Evolutionary conservation across 2,797 vertebrate genomes (phyloP).

Genomic region (Galago senegalensis): DNA sequence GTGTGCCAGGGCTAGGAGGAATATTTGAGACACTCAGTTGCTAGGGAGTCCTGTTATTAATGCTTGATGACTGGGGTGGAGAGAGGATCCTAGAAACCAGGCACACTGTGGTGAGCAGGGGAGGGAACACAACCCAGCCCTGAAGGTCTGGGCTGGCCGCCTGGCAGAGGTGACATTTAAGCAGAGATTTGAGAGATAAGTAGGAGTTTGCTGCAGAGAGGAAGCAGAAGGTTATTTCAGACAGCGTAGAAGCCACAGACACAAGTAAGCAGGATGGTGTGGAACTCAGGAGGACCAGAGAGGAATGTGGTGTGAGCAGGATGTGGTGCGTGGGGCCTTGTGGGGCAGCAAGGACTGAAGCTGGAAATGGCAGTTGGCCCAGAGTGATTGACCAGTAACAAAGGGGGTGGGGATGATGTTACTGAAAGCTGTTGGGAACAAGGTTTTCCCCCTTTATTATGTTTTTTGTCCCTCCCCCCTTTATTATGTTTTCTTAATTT

Average conservation of each 20-base stretch:
- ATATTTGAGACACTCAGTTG: background rate
- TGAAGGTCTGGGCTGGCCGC: background rate
- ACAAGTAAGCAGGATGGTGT: background rate
- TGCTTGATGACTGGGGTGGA: background rate
- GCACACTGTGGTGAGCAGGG: fast-evolving
- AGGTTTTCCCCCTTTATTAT: background rate
- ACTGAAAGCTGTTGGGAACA: background rate
- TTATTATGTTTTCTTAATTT: background rate
- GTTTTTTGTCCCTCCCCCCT: background rate
- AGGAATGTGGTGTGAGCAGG: background rate
- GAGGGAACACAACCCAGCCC: background rate
- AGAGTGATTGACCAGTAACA: background rate
- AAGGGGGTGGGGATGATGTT: background rate
- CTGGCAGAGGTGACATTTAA: background rate
- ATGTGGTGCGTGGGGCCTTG: fast-evolving
- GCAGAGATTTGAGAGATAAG: background rate
- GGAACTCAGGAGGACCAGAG: background rate
- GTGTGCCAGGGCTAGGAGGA: background rate
- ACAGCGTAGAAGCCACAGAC: background rate
- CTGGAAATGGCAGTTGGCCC: background rate
- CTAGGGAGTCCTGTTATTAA: background rate
- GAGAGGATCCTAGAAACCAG: background rate
- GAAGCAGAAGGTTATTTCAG: background rate
- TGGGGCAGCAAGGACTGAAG: background rate
- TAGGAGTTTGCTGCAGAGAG: background rate